A percentile compares a stretch with the other conserved stretches of the same genome.
Evolutionary conservation across 2,888 invertebrate genomes (phyloP).

Genomic region (Lymantria dispar): DNA sequence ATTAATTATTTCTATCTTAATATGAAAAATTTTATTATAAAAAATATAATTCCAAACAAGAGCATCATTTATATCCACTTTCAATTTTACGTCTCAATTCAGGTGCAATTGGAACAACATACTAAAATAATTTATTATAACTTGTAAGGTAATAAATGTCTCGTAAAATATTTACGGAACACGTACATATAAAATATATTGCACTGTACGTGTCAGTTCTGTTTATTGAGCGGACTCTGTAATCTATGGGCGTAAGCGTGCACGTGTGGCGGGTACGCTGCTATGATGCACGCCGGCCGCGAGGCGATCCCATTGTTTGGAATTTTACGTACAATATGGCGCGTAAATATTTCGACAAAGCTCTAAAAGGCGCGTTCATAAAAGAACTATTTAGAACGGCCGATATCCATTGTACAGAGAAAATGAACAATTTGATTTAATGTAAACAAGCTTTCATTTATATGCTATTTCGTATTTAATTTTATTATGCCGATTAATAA

Average conservation of each 20-base stretch:
- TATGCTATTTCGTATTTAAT: neutral
- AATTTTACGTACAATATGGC: constrained; percentile 76
- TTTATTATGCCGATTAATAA: too few relatives aligned
- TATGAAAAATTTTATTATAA: neutral
- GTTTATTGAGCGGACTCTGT: constrained; percentile 52
- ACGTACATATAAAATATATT: constrained; percentile 11
- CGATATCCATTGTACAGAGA: constrained; percentile 48
- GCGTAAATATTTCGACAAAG: constrained; percentile 80
- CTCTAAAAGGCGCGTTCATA: constrained; percentile 67
- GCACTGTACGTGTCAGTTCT: constrained; percentile 41
- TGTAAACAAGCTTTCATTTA: constrained; percentile 3
- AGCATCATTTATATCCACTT: neutral
- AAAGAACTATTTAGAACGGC: constrained; percentile 61
- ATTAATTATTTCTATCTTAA: constrained; percentile 11
- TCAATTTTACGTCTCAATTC: constrained; percentile 3
- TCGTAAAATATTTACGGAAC: constrained; percentile 13
- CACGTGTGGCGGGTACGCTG: constrained; percentile 57
- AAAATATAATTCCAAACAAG: neutral
- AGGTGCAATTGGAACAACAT: constrained; percentile 3
- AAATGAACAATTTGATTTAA: constrained; percentile 12
- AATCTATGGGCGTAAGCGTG: constrained; percentile 47
- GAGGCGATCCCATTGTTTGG: constrained; percentile 67
- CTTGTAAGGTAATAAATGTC: constrained; percentile 11
- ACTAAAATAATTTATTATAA: constrained; percentile 8
- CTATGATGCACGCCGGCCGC: neutral